Evolutionary conservation across 2,797 vertebrate genomes (phyloP), one percentile per base, ranked within the genome.

Genomic region (Tokudaia tokunoshimensis): DNA sequence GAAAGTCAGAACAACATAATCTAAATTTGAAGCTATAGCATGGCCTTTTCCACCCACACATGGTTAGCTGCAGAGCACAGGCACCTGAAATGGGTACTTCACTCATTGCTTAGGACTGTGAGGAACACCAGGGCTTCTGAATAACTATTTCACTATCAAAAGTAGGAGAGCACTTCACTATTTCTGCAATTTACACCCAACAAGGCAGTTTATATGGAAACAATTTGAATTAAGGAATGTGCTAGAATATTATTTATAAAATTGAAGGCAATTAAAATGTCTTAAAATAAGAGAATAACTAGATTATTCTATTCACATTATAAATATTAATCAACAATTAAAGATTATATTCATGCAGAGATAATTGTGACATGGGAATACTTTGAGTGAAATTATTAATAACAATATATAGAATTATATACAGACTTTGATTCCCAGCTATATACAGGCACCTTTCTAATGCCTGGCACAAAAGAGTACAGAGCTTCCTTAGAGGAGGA

Each of bases 181-280:
- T 44, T 14, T 85, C 44, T 82, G 57, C 85, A 75, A 92, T 96
- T 94, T 94, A 81, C 2, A 90, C 29, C 20, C 50, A 87, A 89
- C 29, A 74, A 47, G 63, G 95, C 70, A 85, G n/a, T 91, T 59
- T 94, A 92, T 55, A 94, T 75, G 47, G 65, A 86, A 95, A 75
- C 6, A 31, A 88, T 20, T 83, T 92, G n/a, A 75, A 79, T 93
- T 86, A 85, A 91, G 26, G 26, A 37, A 83, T 74, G 20, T 89
- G 44, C 81, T 86, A 1, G n/a, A 34, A 83, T 78, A 5, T 89
- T 85, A 83, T 94, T 95, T 94, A 20, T 26, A 44, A 63, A 61
- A 41, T 2, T 41, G 57, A 76, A 85, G 91, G 44, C 4, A 88
- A 83, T 72, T 31, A 75, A 93, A 93, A 76, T 82, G 7, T 13